A percentile compares a stretch with the other conserved stretches of the same genome.
Evolutionary conservation across 2,888 invertebrate genomes (phyloP).

Genomic region (Silvanus unidentatus): DNA sequence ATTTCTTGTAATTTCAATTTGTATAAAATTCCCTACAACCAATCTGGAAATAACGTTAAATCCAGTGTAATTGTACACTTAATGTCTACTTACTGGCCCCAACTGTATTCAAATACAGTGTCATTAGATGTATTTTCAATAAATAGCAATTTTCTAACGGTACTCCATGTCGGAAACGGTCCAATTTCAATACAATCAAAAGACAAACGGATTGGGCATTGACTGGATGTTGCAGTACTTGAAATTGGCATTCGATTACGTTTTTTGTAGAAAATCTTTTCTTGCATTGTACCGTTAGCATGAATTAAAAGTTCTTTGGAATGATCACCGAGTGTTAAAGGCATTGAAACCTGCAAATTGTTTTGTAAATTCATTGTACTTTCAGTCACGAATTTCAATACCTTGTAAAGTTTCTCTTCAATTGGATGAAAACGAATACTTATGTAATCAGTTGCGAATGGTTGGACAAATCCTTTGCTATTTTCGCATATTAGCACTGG

Average conservation of each 20-base stretch:
- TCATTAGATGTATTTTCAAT: constrained; percentile 41
- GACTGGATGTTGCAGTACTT: constrained; percentile 4
- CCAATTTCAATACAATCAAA: constrained; percentile 37
- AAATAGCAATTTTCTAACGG: constrained; percentile 38
- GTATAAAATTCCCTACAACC: constrained; percentile 17
- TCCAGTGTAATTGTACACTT: neutral
- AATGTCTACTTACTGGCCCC: constrained; percentile 36
- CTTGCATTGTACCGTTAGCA: constrained; percentile 3
- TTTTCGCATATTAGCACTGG: constrained; percentile 40
- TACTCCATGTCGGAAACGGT: constrained; percentile 35
- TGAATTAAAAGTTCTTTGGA: neutral
- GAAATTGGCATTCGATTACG: neutral
- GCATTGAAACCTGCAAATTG: constrained; percentile 9
- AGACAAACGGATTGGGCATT: constrained; percentile 33
- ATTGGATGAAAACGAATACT: constrained; percentile 45
- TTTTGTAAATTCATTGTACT: neutral
- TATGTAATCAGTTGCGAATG: constrained; percentile 33
- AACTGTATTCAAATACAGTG: constrained; percentile 39
- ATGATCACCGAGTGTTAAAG: constrained; percentile 7
- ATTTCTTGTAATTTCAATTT: constrained; percentile 13
- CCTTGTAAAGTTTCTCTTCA: constrained; percentile 32
- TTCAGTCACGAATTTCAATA: neutral
- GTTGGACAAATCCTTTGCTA: constrained; percentile 31
- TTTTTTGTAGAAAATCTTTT: neutral
- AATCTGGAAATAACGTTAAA: constrained; percentile 15